A percentile compares a stretch with the other conserved stretches of the same genome.
phyloP scores from a whole-genome alignment of 2,113 vertebrate species.

The Tichodroma muraria region DNA sequence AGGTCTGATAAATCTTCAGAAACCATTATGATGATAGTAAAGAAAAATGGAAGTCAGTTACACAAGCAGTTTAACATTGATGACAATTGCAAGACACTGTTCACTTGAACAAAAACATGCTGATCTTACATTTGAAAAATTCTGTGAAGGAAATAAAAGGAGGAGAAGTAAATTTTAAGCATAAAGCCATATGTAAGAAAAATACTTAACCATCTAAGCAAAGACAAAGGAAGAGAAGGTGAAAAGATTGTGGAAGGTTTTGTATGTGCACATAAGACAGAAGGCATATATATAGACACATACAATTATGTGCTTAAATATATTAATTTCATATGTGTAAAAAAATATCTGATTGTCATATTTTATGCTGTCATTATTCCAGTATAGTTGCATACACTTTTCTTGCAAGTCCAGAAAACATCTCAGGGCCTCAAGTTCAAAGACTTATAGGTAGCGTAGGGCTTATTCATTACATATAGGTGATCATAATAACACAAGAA shows the following conservation, averaged over 20 bases:
- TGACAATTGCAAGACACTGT: not conserved
- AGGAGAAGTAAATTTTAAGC: not conserved
- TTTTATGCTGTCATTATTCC: not conserved
- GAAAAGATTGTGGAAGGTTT: not conserved
- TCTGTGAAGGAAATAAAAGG: not conserved
- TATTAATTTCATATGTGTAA: not conserved
- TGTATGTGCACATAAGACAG: not conserved
- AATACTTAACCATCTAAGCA: not conserved
- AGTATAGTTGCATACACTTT: not conserved
- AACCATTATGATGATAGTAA: not conserved
- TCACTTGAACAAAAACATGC: not conserved
- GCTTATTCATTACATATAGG: not conserved
- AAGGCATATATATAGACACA: not conserved
- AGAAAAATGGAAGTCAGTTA: not conserved
- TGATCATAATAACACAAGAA: not conserved
- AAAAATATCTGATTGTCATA: not conserved
- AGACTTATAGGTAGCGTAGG: not conserved
- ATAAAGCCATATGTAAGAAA: not conserved
- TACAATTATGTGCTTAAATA: not conserved
- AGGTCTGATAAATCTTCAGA: not conserved
- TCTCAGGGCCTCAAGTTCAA: not conserved
- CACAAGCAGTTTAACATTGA: not conserved
- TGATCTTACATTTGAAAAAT: slow-evolving; percentile 5
- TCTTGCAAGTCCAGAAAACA: not conserved
- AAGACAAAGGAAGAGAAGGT: not conserved